Percentiles rank a stretch among this genome's conserved stretches.
phyloP scores from a whole-genome alignment of 2,888 invertebrate genomes.

The Quadriops clusia region DNA sequence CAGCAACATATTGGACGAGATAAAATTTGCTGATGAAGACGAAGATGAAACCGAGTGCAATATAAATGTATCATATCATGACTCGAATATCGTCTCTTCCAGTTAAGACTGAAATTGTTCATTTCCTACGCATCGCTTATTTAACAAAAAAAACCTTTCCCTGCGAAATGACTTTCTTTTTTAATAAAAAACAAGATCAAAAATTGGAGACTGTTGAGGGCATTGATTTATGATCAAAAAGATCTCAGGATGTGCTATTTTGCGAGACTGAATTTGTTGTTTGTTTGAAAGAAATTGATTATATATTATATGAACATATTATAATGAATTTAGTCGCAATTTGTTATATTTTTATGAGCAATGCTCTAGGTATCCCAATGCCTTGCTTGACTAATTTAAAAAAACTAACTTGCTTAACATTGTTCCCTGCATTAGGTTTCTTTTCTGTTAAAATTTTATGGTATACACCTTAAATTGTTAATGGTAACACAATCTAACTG shows the following conservation, averaged over 20 bases:
- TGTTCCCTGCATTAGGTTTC: no score
- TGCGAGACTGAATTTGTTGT: background rate
- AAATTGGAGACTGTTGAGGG: background rate
- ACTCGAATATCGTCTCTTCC: slow-evolving; percentile 33
- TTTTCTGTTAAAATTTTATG: no score
- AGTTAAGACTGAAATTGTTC: slow-evolving; percentile 24
- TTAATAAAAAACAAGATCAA: background rate
- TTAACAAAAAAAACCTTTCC: no score
- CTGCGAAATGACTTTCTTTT: no score
- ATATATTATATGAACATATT: no score
- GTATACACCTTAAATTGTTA: no score
- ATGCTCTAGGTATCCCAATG: no score
- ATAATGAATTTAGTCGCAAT: background rate
- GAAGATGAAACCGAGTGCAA: slow-evolving; percentile 30
- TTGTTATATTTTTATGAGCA: background rate
- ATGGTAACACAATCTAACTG: no score
- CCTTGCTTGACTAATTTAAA: no score
- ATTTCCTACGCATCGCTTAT: no score
- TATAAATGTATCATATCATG: slow-evolving; percentile 33
- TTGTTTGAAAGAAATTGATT: slow-evolving; percentile 1
- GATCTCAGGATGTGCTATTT: background rate
- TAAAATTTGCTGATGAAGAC: slow-evolving; percentile 53
- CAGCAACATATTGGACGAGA: slow-evolving; percentile 48
- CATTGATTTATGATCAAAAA: background rate
- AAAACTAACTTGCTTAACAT: no score